Evolutionary conservation across 1,140 invertebrate species (phyloP), one percentile per base, ranked within the genome.

Genomic region (Gryllus bimaculatus): DNA sequence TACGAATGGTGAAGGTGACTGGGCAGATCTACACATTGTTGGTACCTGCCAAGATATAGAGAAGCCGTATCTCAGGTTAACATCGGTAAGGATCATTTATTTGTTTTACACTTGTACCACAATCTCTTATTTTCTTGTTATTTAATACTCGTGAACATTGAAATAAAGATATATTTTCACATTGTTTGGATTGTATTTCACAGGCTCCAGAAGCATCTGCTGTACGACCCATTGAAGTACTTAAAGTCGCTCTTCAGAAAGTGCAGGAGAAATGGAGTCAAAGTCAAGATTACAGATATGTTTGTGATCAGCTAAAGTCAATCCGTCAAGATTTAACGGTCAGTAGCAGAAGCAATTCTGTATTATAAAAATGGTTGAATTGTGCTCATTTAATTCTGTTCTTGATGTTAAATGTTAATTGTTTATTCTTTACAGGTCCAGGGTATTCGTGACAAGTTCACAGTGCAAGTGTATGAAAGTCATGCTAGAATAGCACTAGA

Each of bases 251-350:
- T 74, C 88, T 99, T 82, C 90, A 90, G 83, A 94, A 95, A 88
- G 96, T 98, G 2, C 97, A 98, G 87, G 89, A 92, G 78, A 92
- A 93, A 81, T 99, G 97, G 96, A 90, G 93, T 77, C 87, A 90
- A 78, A 95, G 93, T 83, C 92, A 93, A 84, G 97, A 99, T 88
- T 99, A 99, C 87, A 92, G 91, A 86, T 99, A 97, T 89, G 93
- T 95, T 78, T 99, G 97, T 89, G 97, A 99, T 90, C 98, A 99
- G 87, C 88, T 99, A 48, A 99, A 99, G 88, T 98, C 97, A 18
- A 98, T 99, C 83, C 89, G 98, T 82, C 98, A 99, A 89, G 98
- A 99, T 91, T 89, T 99, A 82, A 99, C 97, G 78, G 97, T 97
- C 88, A 90, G 89, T 88, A 20, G 7, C 18, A 21, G 47, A 13